These are phyloP conservation scores for Lepidurus arcticus DNA, from an alignment of 1,140 invertebrate genomes.

Conservation along the genomic window DNA sequence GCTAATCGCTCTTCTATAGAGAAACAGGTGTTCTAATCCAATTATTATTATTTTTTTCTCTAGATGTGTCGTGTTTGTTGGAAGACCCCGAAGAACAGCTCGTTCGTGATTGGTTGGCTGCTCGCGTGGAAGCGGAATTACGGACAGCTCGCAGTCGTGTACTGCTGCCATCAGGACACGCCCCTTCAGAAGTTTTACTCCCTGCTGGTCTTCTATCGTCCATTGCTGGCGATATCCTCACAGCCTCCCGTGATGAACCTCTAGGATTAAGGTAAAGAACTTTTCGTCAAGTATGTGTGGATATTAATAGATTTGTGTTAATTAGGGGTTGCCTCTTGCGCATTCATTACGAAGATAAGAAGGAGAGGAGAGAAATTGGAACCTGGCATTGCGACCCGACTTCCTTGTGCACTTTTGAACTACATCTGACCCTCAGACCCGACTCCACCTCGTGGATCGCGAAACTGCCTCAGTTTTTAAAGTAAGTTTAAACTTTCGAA, in stretches of 20 bases:
- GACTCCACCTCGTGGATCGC: conserved; percentile 23
- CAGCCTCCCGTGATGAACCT: conserved; percentile 25
- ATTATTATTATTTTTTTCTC: not conserved
- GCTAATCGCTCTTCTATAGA: too few relatives aligned
- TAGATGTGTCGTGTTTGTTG: conserved; percentile 24
- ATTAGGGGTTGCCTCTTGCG: conserved; percentile 25
- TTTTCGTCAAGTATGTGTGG: not conserved
- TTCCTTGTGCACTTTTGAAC: conserved; percentile 25
- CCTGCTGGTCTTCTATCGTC: conserved; percentile 24
- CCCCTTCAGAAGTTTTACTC: conserved; percentile 25
- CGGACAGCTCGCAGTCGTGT: conserved; percentile 22
- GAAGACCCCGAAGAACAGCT: conserved; percentile 29
- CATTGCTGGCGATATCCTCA: conserved; percentile 28
- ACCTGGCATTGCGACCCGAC: conserved; percentile 26
- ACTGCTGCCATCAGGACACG: not conserved
- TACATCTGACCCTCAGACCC: conserved; percentile 29
- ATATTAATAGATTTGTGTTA: conserved; percentile 3
- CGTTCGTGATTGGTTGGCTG: not conserved
- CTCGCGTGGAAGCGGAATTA: conserved; percentile 27
- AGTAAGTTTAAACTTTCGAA: conserved; percentile 7
- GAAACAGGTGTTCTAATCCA: not conserved
- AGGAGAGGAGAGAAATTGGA: conserved; percentile 15
- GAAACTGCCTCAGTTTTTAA: conserved; percentile 26
- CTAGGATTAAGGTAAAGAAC: conserved; percentile 25
- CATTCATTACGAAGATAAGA: conserved; percentile 27